Evolutionary conservation across 2,888 invertebrate species (phyloP).

Genomic region (Dendrolimus pini): DNA sequence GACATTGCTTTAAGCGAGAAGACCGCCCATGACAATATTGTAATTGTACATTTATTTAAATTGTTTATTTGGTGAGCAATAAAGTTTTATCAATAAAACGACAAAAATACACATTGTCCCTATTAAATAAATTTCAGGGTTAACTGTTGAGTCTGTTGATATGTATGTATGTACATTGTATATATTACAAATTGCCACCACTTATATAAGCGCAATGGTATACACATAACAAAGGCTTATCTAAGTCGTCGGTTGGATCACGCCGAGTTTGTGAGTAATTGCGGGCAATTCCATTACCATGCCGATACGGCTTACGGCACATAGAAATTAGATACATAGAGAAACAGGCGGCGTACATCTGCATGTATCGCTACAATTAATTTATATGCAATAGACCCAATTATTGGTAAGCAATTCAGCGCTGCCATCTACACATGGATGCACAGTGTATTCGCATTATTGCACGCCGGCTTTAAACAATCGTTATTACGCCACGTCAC

Average conservation of each 20-base stretch:
- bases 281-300: constrained; percentile 56
- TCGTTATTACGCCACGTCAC: constrained; percentile 26
- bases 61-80: no score
- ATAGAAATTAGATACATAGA: constrained; percentile 31
- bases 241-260: constrained; percentile 42
- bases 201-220: neutral
- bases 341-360: constrained; percentile 41
- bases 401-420: constrained; percentile 51
- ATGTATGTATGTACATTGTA: neutral
- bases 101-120: no score
- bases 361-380: constrained; percentile 62
- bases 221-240: constrained; percentile 53
- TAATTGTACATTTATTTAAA: no score
- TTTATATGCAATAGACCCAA: constrained; percentile 68
- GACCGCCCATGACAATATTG: no score
- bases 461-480: constrained; percentile 24
- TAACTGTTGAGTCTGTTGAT: no score
- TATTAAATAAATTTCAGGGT: no score
- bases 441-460: constrained; percentile 16
- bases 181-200: neutral
- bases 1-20: no score
- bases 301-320: constrained; percentile 33
- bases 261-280: constrained; percentile 60
- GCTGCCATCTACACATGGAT: constrained; percentile 34
- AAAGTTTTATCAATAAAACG: no score